Base-by-base conservation (phyloP, 2,797 vertebrate genomes). In the Psittacula derbiana region DNA sequence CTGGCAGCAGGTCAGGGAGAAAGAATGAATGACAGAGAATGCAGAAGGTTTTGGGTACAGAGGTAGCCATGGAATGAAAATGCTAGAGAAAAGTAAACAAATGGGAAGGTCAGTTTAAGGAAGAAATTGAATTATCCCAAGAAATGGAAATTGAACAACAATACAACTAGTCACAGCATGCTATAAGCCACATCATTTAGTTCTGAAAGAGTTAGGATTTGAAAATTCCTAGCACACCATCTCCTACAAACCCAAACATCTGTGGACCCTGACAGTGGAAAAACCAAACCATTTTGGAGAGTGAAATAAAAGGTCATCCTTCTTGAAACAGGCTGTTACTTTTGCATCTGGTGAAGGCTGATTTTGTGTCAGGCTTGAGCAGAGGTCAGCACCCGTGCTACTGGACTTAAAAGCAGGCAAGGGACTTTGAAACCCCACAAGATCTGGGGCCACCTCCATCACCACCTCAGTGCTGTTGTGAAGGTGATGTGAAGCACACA, bases 401-500 rank as follows among this genome's bases (percentile, higher is more conserved):
- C 64, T 16, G 36, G 31, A 36, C 17, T 13, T 31, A 28, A 27
- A 36, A 31, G 33, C 6, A 6, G 46, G 27, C 5, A 13, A 67
- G 31, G 16, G 27, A 43, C 41, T 16, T 18, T 2, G n/a, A 31
- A 46, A 31, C 4, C 1, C 12, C 8, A 36, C 12, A 2, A 4
- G 25, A 78, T 52, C 36, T 5, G 28, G 18, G 44, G 44, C 30
- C 27, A 15, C n/a, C 41, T 47, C 53, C 36, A 8, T 15, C 47
- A 7, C 21, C 38, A n/a, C 40, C 25, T 12, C 6, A 0, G 25
- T 14, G 58, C 25, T 4, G 15, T 2, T 1, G 23, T 3, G 7
- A 16, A 15, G 38, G 30, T 6, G 72, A 44, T 2, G 2, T 1
- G 15, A 38, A 40, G 19, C 23, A 40, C 43, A 4, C 2, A 1